A percentile compares a stretch with the other conserved stretches of the same genome.
These are phyloP conservation scores for Drosophila prosaltans DNA, from an alignment of 1,140 invertebrate species.

Conservation along the genomic window DNA sequence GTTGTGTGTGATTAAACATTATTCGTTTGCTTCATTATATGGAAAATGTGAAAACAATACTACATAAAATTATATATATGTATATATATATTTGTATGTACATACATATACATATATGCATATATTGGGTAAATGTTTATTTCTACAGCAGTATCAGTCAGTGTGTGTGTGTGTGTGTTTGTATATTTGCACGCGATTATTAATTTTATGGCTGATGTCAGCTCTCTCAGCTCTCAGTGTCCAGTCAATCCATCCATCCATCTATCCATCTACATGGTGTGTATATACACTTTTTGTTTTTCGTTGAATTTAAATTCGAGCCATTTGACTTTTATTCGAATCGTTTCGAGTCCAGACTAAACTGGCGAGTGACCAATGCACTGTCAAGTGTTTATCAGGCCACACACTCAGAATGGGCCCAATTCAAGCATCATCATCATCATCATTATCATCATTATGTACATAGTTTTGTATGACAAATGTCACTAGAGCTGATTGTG, in stretches of 20 bases:
- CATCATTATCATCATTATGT: slow-evolving; percentile 25
- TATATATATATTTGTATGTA: not conserved
- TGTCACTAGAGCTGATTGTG: slow-evolving; percentile 56
- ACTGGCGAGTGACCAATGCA: slow-evolving; percentile 41
- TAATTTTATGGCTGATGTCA: slow-evolving; percentile 76
- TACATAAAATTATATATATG: not conserved
- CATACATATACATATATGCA: not conserved
- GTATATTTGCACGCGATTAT: slow-evolving; percentile 64
- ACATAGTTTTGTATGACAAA: slow-evolving; percentile 59
- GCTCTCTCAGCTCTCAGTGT: slow-evolving; percentile 53
- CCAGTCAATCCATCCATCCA: slow-evolving; percentile 2
- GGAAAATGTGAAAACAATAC: slow-evolving; percentile 2
- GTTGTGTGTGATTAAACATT: slow-evolving; percentile 1
- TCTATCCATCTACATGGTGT: not conserved
- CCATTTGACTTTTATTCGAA: not conserved
- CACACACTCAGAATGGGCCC: slow-evolving; percentile 15
- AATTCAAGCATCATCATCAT: slow-evolving; percentile 15
- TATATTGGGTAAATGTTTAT: slow-evolving; percentile 31
- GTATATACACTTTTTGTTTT: slow-evolving; percentile 23
- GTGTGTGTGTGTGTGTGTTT: slow-evolving; percentile 29
- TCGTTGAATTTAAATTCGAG: slow-evolving; percentile 22
- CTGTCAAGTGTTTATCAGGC: slow-evolving; percentile 64
- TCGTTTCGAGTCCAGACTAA: slow-evolving; percentile 9
- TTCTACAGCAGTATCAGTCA: slow-evolving; percentile 28
- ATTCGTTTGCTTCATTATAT: slow-evolving; percentile 2